These are phyloP conservation scores for Pemphigus obesinymphae DNA, from an alignment of 1,140 invertebrate genomes.

Conservation along the genomic window DNA sequence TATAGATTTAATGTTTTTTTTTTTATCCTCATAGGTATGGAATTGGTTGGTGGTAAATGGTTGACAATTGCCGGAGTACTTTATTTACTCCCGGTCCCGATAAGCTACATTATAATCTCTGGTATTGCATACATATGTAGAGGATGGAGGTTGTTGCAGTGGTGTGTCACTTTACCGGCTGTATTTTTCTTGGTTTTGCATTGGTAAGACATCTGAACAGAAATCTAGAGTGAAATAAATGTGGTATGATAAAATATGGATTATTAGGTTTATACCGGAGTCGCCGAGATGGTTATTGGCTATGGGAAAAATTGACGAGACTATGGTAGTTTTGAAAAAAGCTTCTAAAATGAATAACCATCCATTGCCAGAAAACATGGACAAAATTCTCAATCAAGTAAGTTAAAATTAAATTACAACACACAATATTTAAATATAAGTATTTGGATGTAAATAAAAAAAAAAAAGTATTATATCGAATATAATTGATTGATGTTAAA, in stretches of 20 bases:
- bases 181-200: conserved; percentile 62
- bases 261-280: conserved; percentile 66
- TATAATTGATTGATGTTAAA: too few species aligned
- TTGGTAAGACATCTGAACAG: conserved; percentile 53
- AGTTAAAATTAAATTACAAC: neutral
- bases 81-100: conserved; percentile 65
- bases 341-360: conserved; percentile 63
- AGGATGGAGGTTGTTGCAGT: conserved; percentile 67
- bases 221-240: neutral
- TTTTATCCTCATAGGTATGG: conserved; percentile 53
- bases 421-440: too few species aligned
- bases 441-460: too few species aligned
- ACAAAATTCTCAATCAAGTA: conserved; percentile 57
- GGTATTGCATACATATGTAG: conserved; percentile 65
- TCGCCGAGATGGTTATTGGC: conserved; percentile 78
- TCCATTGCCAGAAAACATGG: conserved; percentile 58
- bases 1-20: neutral
- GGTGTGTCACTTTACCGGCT: conserved; percentile 66
- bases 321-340: conserved; percentile 62
- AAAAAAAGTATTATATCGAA: too few species aligned
- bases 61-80: conserved; percentile 67
- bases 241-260: too few species aligned
- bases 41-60: conserved; percentile 69
- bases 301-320: conserved; percentile 65
- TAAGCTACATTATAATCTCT: conserved; percentile 68